phyloP scores from a whole-genome alignment of 1,140 invertebrate species.

The Drosophila miranda region DNA sequence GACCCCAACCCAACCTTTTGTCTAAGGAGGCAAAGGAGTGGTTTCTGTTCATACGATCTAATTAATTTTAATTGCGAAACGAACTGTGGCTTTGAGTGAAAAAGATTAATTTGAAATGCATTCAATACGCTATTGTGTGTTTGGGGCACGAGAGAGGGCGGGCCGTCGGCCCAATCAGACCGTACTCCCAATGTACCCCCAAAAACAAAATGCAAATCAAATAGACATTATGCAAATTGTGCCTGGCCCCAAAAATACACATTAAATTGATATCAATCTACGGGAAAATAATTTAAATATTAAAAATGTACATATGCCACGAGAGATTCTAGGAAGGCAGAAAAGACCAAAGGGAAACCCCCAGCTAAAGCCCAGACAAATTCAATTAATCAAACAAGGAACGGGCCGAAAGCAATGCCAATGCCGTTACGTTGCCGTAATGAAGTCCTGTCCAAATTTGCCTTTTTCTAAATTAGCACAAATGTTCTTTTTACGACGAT shows the following conservation, averaged over 20 bases:
- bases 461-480: slow-evolving; percentile 81
- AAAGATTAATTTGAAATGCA: slow-evolving; percentile 40
- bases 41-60: slow-evolving; percentile 28
- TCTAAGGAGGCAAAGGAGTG: slow-evolving; percentile 11
- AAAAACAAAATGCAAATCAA: slow-evolving; percentile 54
- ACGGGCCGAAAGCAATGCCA: slow-evolving; percentile 53
- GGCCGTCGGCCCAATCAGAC: too few relatives aligned
- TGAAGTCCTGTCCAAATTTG: slow-evolving; percentile 80
- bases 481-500: slow-evolving; percentile 79
- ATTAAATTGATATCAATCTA: slow-evolving; percentile 75
- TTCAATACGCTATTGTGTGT: slow-evolving; percentile 9
- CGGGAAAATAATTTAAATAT: slow-evolving; percentile 62
- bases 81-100: slow-evolving; percentile 4
- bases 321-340: not conserved
- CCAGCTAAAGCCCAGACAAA: slow-evolving; percentile 48
- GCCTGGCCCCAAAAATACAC: slow-evolving; percentile 38
- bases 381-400: slow-evolving; percentile 76
- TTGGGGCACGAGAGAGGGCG: not conserved
- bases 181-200: not conserved
- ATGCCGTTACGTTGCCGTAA: slow-evolving; percentile 73
- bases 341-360: slow-evolving; percentile 6
- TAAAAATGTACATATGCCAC: slow-evolving; percentile 50
- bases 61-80: slow-evolving; percentile 43
- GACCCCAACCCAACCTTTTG: not conserved
- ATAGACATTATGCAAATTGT: slow-evolving; percentile 72